These are phyloP conservation scores for Cheiracanthium punctorium DNA, from an alignment of 2,888 invertebrate species.

Conservation along the genomic window DNA sequence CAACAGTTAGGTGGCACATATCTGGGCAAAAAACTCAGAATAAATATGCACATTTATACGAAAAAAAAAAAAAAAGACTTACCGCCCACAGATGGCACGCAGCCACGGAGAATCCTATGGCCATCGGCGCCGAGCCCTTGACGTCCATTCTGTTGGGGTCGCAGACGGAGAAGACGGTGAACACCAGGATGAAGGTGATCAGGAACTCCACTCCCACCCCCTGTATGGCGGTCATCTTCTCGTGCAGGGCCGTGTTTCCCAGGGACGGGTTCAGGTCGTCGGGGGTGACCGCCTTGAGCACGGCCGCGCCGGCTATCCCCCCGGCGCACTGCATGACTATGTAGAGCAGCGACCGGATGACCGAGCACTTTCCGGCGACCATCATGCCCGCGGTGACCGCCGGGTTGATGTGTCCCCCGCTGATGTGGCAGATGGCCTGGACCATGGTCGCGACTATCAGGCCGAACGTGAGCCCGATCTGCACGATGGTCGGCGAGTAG, in stretches of 20 bases:
- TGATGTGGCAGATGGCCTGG: constrained; percentile 86
- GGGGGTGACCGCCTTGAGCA: constrained; percentile 76
- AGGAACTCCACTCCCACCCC: constrained; percentile 89
- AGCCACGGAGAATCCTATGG: constrained; percentile 91
- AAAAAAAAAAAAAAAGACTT: too few relatives aligned
- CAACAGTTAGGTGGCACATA: too few relatives aligned
- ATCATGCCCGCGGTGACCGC: constrained; percentile 90
- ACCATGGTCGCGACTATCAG: constrained; percentile 90
- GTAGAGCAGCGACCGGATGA: constrained; percentile 86
- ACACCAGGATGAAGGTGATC: constrained; percentile 89
- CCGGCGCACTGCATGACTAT: constrained; percentile 89
- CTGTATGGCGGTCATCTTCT: constrained; percentile 82
- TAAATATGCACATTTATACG: too few relatives aligned
- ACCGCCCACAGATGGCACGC: constrained; percentile 90
- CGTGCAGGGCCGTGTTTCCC: constrained; percentile 83
- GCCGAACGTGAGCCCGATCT: constrained; percentile 91
- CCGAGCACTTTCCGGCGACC: constrained; percentile 85
- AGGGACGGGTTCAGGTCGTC: constrained; percentile 80
- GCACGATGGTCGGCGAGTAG: constrained; percentile 80
- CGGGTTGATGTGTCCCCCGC: constrained; percentile 94
- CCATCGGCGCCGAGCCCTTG: constrained; percentile 87
- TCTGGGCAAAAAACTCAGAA: too few relatives aligned
- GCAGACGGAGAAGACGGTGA: constrained; percentile 89
- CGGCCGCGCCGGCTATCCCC: constrained; percentile 79
- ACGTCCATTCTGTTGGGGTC: constrained; percentile 87